Base-by-base conservation (phyloP, 2,113 vertebrate species). In the Grammomys dolichurus region DNA sequence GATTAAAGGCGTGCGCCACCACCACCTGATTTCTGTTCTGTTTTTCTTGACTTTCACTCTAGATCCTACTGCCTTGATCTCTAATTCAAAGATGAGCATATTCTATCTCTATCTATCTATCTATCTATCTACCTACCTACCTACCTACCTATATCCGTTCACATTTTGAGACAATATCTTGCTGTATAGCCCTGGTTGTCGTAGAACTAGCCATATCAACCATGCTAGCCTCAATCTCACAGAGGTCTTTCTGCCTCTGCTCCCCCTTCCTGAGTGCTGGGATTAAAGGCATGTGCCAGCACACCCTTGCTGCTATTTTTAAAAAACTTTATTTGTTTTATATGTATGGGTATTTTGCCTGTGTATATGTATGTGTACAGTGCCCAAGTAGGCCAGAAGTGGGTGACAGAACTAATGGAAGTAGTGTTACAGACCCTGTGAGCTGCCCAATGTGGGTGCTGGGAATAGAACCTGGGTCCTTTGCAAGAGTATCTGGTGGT, bases 41-140 rank as follows among this genome's bases (percentile, higher is more conserved):
- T 94, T 96, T 96, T 96, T 93, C 87, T 87, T 94, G 60, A n/a
- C 22, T 88, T 82, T 92, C 43, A 60, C 17, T 80, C 77, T 84
- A 78, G 87, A 4, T 67, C 24, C 24, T 95, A 26, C 20, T 12
- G 26, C 20, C n/a, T 95, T 95, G 75, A n/a, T 76, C 14, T 94
- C 28, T 89, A 96, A 87, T 84, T 97, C 16, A 76, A 92, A 36
- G 65, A 65, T 75, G 48, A 91, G 5, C 86, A 75, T 81, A 56
- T 60, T 60, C 56, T 19, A 56, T 40, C 22, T 60, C 56, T 19
- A 58, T 60, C 56, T 19, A 58, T 60, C 56, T 19, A 58, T 60
- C 56, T 19, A 58, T 60, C 56, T 19, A 58, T 60, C 56, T 19
- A 58, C 20, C 58, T 19, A 58, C 19, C 56, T 58, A 58, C 19